Evolutionary conservation across 2,113 vertebrate genomes (phyloP), one percentile per base, ranked within the genome.

Genomic region (Chaenogobius annularis): DNA sequence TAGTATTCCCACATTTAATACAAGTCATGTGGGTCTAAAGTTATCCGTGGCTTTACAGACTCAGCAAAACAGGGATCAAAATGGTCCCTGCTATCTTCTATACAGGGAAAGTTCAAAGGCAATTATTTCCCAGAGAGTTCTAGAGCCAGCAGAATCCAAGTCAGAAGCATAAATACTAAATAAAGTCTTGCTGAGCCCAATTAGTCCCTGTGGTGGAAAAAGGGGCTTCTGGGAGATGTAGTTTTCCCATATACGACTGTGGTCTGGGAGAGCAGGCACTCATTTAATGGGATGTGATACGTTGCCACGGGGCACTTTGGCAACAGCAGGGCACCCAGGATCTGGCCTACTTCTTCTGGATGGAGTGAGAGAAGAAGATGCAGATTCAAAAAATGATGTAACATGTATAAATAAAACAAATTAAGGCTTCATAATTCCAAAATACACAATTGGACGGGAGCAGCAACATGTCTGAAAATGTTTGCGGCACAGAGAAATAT

Each of bases 1-100:
- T 10, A 47, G 66, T 46, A 40, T 74, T 74, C 68, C 78, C 64
- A 64, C 73, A 0, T 80, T 71, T 76, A 68, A 58, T 68, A 78
- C 81, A 78, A 82, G 76, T 80, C 82, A 63, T 59, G 78, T 13
- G 63, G 58, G 73, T 68, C 11, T 19, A 35, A 44, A 65, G 13
- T 73, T 0, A 37, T 9, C 26, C 0, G 13, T 58, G 9, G 74
- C 61, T 19, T 37, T 61, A 22, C 67, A 66, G 61, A 78, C 77
- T 46, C 56, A 13, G 44, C 76, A 72, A 82, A 70, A 40, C 52
- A 6, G 10, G 69, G 72, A 68, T 81, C 70, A 78, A 69, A 83
- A 58, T 35, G 23, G 23, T 10, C 59, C 68, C 65, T 78, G 56
- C 68, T 70, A 61, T 65, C 54, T 46, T 61, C 37, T 67, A 73